These are phyloP conservation scores for Paramisgurnus dabryanus DNA, from an alignment of 2,113 vertebrate species.

Conservation along the genomic window DNA sequence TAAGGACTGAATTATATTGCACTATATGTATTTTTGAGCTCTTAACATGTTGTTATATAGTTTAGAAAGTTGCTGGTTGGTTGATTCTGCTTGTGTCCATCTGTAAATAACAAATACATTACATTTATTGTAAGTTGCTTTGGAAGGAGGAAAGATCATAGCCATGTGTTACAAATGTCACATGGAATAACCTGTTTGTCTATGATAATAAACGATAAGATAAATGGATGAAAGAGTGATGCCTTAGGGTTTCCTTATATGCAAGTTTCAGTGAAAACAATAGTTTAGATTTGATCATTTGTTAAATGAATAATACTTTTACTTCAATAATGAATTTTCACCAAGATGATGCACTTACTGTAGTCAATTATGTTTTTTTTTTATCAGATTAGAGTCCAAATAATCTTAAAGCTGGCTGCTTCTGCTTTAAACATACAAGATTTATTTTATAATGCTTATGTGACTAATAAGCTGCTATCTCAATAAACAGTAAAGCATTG, in stretches of 20 bases:
- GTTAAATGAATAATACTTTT: not conserved
- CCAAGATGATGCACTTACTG: not conserved
- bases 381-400: not conserved
- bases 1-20: no score
- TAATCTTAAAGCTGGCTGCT: not conserved
- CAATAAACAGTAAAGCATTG: not conserved
- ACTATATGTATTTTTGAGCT: not conserved
- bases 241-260: not conserved
- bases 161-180: slow-evolving; percentile 4
- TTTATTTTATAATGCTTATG: not conserved
- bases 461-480: not conserved
- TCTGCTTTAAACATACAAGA: not conserved
- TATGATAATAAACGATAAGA: not conserved
- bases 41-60: not conserved
- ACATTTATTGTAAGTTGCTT: no score
- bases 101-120: not conserved
- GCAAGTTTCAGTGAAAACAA: not conserved
- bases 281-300: not conserved
- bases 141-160: no score
- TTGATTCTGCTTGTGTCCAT: not conserved
- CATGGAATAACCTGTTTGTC: not conserved
- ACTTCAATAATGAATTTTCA: not conserved
- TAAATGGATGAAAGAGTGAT: not conserved
- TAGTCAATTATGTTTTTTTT: not conserved
- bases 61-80: not conserved